These are phyloP conservation scores for Trinorchestia longiramus DNA, from an alignment of 1,140 invertebrate genomes.

Conservation along the genomic window DNA sequence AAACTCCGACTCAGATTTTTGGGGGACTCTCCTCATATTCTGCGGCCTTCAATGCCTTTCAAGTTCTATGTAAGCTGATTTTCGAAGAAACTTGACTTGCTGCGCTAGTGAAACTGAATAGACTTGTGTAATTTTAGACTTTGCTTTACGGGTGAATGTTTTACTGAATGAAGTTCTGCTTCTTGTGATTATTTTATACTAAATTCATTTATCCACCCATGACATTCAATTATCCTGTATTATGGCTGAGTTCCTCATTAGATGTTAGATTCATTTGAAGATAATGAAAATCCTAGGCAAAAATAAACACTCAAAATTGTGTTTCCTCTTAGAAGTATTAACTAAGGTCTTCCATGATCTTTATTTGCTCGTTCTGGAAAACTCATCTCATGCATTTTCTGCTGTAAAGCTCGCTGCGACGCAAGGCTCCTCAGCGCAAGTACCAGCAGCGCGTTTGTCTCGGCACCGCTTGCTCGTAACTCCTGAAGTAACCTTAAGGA, in stretches of 20 bases:
- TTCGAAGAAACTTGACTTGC: not conserved
- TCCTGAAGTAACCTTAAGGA: slow-evolving; percentile 48
- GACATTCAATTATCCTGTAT: too few relatives aligned
- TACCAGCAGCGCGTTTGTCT: not conserved
- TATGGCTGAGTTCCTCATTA: too few relatives aligned
- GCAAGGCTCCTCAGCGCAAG: slow-evolving; percentile 28
- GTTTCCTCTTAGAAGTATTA: not conserved
- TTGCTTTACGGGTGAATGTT: not conserved
- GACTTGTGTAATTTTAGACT: not conserved
- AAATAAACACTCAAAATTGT: not conserved
- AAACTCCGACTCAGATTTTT: slow-evolving; percentile 85
- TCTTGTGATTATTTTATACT: not conserved
- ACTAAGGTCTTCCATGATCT: not conserved
- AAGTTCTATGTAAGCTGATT: slow-evolving; percentile 78
- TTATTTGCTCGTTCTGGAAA: not conserved
- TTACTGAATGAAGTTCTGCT: not conserved
- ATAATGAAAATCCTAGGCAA: not conserved
- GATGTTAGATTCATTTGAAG: not conserved
- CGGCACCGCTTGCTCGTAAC: slow-evolving; percentile 45
- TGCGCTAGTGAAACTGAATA: not conserved
- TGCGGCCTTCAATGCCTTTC: slow-evolving; percentile 93
- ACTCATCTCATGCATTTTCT: not conserved
- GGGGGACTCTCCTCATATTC: slow-evolving; percentile 90
- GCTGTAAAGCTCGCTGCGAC: not conserved
- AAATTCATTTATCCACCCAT: not conserved